phyloP scores from a whole-genome alignment of 2,888 invertebrate genomes.

The Amblyteles armatorius region DNA sequence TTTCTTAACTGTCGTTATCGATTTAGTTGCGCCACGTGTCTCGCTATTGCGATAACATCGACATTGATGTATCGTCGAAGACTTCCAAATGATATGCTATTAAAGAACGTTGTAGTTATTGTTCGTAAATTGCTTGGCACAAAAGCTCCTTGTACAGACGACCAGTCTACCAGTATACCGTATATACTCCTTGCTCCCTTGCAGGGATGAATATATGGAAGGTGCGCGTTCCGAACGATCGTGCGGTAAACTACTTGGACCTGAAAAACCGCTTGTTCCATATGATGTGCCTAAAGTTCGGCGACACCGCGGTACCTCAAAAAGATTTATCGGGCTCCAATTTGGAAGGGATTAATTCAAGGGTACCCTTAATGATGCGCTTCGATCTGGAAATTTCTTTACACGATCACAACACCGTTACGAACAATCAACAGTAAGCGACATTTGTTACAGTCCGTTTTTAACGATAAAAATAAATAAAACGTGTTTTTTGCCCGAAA shows the following conservation, averaged over 20 bases:
- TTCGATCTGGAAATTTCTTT: background rate
- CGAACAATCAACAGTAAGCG: background rate
- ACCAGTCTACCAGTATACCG: background rate
- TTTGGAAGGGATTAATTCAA: conserved; percentile 3
- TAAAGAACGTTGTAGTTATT: conserved; percentile 73
- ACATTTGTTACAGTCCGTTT: background rate
- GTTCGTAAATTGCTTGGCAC: conserved; percentile 70
- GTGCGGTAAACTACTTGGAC: conserved; percentile 34
- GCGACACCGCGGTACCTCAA: background rate
- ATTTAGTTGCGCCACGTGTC: conserved; percentile 58
- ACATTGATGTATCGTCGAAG: conserved; percentile 72
- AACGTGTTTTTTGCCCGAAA: too few relatives aligned
- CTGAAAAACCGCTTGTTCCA: conserved; percentile 34
- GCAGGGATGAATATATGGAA: conserved; percentile 19
- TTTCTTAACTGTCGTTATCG: conserved; percentile 65
- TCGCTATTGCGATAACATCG: conserved; percentile 71
- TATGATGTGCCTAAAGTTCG: background rate
- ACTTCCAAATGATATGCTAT: conserved; percentile 75
- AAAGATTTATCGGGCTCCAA: background rate
- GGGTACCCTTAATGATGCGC: conserved; percentile 12
- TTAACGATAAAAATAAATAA: background rate
- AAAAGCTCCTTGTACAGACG: conserved; percentile 41
- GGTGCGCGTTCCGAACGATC: conserved; percentile 17
- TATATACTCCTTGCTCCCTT: conserved; percentile 4
- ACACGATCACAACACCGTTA: background rate